Evolutionary conservation across 2,797 vertebrate species (phyloP), one percentile per base, ranked within the genome.

Genomic region (Linurgus olivaceus): DNA sequence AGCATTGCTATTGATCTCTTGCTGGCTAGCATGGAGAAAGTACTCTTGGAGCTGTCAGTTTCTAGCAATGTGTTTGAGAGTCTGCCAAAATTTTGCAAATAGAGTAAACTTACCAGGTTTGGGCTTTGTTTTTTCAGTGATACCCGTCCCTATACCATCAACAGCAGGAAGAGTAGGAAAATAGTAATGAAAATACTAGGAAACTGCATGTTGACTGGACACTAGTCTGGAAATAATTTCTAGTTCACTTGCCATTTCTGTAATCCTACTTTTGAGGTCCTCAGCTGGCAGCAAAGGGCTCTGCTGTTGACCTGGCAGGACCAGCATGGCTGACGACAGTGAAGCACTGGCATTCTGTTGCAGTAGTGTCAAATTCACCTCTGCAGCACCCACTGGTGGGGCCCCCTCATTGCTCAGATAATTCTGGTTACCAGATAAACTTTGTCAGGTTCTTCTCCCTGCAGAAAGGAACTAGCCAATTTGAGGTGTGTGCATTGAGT

Each of bases 1-100:
- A 81, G 55, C 65, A 17, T n/a, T 62, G 45, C 77, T 81, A 80
- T 75, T 90, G 92, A 94, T 94, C 76, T 95, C 61, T 83, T 35
- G 11, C 59, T 86, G 82, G 57, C 65, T 88, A 71, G 55, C 63
- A 70, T 9, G 47, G 17, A 83, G 54, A 72, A 96, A 95, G 52
- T 33, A 61, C 45, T 74, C 18, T 54, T 88, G 45, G 61, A 88
- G 44, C 90, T 93, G 79, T 66, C 90, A 95, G 65, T 71, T 90
- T 80, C 86, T 86, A 88, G 50, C 0, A 4, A 33, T 54, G 31
- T 26, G 57, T 80, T 83, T 95, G 86, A 77, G 21, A 57, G 40
- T 20, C 45, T 92, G 88, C 76, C 88, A 93, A 45, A 80, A 65
- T 86, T 93, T 67, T 86, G 72, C 45, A 77, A 72, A 71, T 20